Evolutionary conservation across 1,140 invertebrate species (phyloP).

Genomic region (Ditylenchus dipsaci): DNA sequence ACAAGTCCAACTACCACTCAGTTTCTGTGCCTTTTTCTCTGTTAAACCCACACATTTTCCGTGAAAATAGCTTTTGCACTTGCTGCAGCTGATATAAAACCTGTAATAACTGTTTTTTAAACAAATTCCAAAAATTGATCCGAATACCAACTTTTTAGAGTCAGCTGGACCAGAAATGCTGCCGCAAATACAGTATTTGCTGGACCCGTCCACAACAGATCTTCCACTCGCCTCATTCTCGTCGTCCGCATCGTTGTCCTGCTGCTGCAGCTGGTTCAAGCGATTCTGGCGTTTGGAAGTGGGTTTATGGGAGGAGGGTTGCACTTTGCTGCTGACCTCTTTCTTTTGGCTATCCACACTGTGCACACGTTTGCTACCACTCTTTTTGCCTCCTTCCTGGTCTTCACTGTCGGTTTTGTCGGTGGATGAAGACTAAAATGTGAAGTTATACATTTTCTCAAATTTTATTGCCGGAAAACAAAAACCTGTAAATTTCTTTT

Average conservation of each 20-base stretch:
- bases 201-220: neutral
- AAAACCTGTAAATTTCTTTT: too few relatives aligned
- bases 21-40: conserved; percentile 80
- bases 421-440: neutral
- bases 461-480: too few relatives aligned
- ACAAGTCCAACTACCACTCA: conserved; percentile 72
- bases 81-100: conserved; percentile 85
- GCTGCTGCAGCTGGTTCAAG: neutral
- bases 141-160: too few relatives aligned
- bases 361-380: neutral
- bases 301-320: neutral
- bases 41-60: conserved; percentile 90
- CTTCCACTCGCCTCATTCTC: neutral
- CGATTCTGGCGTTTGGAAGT: neutral
- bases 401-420: neutral
- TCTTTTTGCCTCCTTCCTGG: neutral
- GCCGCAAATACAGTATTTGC: too few relatives aligned
- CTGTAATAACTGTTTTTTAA: too few relatives aligned
- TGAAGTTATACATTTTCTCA: neutral
- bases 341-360: neutral
- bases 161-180: too few relatives aligned
- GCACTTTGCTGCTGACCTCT: neutral
- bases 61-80: conserved; percentile 97
- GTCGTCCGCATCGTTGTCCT: neutral
- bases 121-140: too few relatives aligned